phyloP scores from a whole-genome alignment of 2,888 invertebrate genomes.

The Biston betularia region DNA sequence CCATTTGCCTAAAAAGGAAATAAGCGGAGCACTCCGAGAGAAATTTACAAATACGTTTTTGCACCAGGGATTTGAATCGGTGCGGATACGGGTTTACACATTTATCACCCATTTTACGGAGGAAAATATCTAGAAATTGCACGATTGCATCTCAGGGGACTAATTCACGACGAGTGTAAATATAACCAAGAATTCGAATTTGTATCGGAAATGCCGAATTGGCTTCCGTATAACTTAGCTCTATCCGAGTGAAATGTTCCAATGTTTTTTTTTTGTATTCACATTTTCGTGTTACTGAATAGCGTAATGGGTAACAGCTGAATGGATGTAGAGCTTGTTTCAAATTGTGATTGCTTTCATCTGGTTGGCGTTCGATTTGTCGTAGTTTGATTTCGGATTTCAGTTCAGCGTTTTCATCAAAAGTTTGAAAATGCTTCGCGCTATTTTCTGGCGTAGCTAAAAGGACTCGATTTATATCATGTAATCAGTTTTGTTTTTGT shows the following conservation, averaged over 20 bases:
- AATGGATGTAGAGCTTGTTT: constrained; percentile 2
- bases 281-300: constrained; percentile 17
- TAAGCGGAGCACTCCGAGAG: constrained; percentile 37
- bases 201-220: constrained; percentile 20
- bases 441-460: background rate
- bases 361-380: constrained; percentile 2
- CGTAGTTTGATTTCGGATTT: constrained; percentile 1
- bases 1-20: constrained; percentile 46
- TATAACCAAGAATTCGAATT: constrained; percentile 23
- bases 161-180: constrained; percentile 42
- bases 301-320: constrained; percentile 10
- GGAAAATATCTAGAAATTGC: constrained; percentile 42
- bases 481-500: no score
- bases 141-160: constrained; percentile 43
- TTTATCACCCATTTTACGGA: constrained; percentile 45
- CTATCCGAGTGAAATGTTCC: background rate
- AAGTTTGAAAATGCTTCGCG: background rate
- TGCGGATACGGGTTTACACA: constrained; percentile 39
- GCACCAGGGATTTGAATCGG: constrained; percentile 42
- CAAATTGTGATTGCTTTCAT: constrained; percentile 22
- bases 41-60: constrained; percentile 46
- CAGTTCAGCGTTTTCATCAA: background rate
- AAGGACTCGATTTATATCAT: no score
- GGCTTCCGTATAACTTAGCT: constrained; percentile 13
- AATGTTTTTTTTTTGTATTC: constrained; percentile 14